Evolutionary conservation across 35 echinoderm and acorn worm genomes (phyloP).

Genomic region (Stichopus chloronotus): DNA sequence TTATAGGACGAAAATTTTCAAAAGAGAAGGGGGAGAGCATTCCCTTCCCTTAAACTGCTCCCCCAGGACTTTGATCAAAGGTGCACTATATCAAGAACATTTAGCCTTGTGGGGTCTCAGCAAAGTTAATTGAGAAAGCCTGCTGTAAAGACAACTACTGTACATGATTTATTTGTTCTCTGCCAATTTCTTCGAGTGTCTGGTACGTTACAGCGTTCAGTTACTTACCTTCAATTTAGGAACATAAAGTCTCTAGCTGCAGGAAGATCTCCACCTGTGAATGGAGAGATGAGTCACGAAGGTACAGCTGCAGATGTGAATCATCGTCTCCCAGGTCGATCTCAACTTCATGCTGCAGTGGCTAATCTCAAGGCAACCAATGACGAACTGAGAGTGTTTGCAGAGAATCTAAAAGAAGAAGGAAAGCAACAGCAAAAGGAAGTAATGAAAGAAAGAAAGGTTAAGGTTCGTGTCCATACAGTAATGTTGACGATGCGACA

Average conservation of each 20-base stretch:
- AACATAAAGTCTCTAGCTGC: conserved; percentile 11
- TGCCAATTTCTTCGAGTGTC: too few species aligned
- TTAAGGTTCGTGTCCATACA: conserved; percentile 53
- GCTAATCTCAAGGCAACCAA: conserved; percentile 71
- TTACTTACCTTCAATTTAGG: background rate
- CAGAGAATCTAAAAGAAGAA: conserved; percentile 72
- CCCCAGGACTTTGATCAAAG: too few species aligned
- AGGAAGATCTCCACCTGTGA: background rate
- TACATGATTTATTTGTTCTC: too few species aligned
- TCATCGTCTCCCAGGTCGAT: conserved; percentile 46
- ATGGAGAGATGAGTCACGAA: background rate
- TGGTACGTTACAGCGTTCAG: too few species aligned
- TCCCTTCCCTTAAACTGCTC: too few species aligned
- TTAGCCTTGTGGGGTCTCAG: too few species aligned
- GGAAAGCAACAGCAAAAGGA: conserved; percentile 76
- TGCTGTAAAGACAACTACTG: too few species aligned
- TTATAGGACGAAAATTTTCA: too few species aligned
- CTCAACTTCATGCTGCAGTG: conserved; percentile 80
- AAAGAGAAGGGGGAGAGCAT: too few species aligned
- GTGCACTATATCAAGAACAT: too few species aligned
- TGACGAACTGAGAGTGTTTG: conserved; percentile 59
- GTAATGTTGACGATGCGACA: background rate
- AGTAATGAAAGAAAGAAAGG: conserved; percentile 69
- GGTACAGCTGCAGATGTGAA: background rate
- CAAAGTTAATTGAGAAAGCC: too few species aligned